These are phyloP conservation scores for Dendrolimus kikuchii DNA, from an alignment of 1,140 invertebrate genomes.

Conservation along the genomic window DNA sequence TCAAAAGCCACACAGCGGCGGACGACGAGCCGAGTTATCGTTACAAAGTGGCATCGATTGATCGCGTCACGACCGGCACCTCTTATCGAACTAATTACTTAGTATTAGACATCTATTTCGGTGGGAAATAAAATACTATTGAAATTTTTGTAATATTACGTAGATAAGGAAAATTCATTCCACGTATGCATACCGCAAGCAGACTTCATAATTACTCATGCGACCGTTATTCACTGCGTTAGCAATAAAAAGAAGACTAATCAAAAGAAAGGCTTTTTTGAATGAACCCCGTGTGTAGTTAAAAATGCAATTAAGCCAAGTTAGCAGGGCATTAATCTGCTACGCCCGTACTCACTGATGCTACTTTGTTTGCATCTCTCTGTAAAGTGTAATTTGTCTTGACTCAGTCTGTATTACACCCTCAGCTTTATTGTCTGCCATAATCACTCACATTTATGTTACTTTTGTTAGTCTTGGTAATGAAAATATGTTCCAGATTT, in stretches of 20 bases:
- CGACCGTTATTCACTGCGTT: too few relatives aligned
- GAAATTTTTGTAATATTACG: neutral
- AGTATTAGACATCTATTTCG: slow-evolving; percentile 15
- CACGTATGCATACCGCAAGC: neutral
- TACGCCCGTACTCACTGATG: slow-evolving; percentile 4
- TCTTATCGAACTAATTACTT: slow-evolving; percentile 53
- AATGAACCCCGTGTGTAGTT: slow-evolving; percentile 31
- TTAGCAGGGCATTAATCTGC: slow-evolving; percentile 26
- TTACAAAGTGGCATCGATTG: slow-evolving; percentile 47
- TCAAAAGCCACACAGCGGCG: slow-evolving; percentile 27
- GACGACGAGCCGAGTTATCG: slow-evolving; percentile 39
- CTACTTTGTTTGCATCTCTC: slow-evolving; percentile 43
- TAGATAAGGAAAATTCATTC: neutral
- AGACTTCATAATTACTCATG: too few relatives aligned
- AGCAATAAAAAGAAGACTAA: slow-evolving; percentile 17
- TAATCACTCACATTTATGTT: slow-evolving; percentile 64
- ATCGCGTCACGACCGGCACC: slow-evolving; percentile 43
- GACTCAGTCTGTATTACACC: slow-evolving; percentile 29
- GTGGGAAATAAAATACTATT: slow-evolving; percentile 8
- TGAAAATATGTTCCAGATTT: slow-evolving; percentile 39
- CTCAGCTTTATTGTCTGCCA: slow-evolving; percentile 44
- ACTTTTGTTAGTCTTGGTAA: slow-evolving; percentile 52
- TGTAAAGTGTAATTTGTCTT: slow-evolving; percentile 45
- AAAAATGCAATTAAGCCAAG: slow-evolving; percentile 41
- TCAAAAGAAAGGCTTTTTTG: slow-evolving; percentile 18